phyloP scores from a whole-genome alignment of 2,797 vertebrate genomes.

The Myiothlypis chrysogaster region DNA sequence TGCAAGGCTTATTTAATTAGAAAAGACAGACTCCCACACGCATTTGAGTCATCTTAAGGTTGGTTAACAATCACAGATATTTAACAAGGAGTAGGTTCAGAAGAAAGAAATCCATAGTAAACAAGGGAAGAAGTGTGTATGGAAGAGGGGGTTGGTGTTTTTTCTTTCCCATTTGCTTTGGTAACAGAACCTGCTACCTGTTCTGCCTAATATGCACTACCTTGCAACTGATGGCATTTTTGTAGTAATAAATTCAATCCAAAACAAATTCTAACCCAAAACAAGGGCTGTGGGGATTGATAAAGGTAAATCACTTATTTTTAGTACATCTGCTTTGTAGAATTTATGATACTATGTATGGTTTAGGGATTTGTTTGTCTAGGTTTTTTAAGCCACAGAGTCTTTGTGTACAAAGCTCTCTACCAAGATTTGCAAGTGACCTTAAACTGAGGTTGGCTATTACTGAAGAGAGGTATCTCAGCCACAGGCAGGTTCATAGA shows the following conservation, averaged over 20 bases:
- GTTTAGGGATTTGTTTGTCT: not conserved
- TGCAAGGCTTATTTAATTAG: not conserved
- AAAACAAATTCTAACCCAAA: not conserved
- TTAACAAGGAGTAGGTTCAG: not conserved
- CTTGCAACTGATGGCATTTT: not conserved
- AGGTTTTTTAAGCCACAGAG: not conserved
- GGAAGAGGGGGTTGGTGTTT: rapidly evolving
- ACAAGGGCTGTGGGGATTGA: not conserved
- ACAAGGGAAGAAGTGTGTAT: not conserved
- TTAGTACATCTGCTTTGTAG: not conserved
- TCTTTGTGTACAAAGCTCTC: not conserved
- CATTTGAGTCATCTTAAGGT: not conserved
- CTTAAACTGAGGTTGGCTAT: not conserved
- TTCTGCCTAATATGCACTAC: not conserved
- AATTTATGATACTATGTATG: not conserved
- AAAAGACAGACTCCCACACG: not conserved
- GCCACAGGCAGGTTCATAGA: not conserved
- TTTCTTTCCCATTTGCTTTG: not conserved
- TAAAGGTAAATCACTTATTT: not conserved
- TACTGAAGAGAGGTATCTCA: not conserved
- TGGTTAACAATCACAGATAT: not conserved
- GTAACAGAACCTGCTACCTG: not conserved
- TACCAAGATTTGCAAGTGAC: not conserved
- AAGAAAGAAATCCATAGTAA: not conserved
- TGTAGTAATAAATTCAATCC: not conserved